These are phyloP conservation scores for Ploceus nigricollis DNA, from an alignment of 2,113 vertebrate genomes.

Conservation along the genomic window DNA sequence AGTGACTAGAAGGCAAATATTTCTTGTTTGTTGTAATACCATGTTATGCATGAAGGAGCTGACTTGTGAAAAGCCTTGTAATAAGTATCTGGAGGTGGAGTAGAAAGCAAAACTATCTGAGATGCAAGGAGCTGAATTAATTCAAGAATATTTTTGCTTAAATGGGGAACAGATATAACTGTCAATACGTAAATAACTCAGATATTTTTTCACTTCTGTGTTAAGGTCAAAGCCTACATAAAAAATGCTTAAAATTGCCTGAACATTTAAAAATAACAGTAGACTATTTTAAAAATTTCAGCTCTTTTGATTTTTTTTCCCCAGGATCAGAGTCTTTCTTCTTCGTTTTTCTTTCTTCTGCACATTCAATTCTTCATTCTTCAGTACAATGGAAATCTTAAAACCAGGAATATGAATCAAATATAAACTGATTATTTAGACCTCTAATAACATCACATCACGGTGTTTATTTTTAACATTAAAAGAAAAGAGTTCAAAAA, in stretches of 20 bases:
- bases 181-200: background rate
- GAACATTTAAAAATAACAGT: background rate
- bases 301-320: fast-evolving
- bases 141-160: background rate
- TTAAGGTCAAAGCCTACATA: background rate
- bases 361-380: background rate
- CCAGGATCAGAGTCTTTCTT: background rate
- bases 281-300: background rate
- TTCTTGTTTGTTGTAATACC: background rate
- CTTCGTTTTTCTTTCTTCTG: background rate
- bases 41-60: background rate
- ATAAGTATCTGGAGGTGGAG: background rate
- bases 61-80: slow-evolving; percentile 23
- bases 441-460: background rate
- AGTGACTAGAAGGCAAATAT: background rate
- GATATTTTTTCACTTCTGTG: background rate
- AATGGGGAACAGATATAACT: background rate
- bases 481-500: background rate
- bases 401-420: background rate
- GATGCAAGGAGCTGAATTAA: background rate
- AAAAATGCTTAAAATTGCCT: background rate
- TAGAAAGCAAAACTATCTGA: background rate
- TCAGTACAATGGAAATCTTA: background rate
- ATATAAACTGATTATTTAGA: background rate
- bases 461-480: background rate